Percentiles rank a stretch among this genome's conserved stretches.
These are phyloP conservation scores for Andrena haemorrhoa DNA, from an alignment of 2,888 invertebrate species.

Conservation along the genomic window DNA sequence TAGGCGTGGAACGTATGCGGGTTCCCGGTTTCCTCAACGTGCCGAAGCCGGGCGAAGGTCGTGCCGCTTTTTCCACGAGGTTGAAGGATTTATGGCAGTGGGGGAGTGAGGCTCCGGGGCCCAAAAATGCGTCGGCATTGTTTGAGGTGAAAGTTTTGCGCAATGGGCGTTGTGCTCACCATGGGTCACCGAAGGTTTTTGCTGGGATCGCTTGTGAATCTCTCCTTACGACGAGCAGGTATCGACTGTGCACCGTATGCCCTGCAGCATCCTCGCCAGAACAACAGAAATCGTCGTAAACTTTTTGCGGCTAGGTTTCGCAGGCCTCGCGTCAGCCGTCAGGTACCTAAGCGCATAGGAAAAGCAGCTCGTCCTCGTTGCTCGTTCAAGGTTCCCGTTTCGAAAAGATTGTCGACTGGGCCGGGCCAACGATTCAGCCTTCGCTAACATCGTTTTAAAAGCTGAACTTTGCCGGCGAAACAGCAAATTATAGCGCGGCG, in stretches of 20 bases:
- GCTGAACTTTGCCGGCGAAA: neutral
- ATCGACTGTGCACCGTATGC: conserved; percentile 31
- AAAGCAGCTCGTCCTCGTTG: conserved; percentile 15
- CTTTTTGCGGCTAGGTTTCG: conserved; percentile 49
- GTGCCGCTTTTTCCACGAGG: conserved; percentile 54
- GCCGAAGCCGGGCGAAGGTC: conserved; percentile 37
- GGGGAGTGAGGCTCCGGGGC: conserved; percentile 28
- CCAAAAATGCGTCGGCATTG: conserved; percentile 76
- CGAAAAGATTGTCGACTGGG: neutral
- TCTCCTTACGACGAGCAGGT: conserved; percentile 48
- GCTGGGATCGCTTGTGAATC: conserved; percentile 49
- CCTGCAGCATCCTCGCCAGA: conserved; percentile 16
- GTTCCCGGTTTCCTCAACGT: conserved; percentile 26
- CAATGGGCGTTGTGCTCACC: conserved; percentile 74
- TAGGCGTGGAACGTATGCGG: conserved; percentile 18
- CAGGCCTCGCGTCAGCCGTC: conserved; percentile 2
- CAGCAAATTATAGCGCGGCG: too few species aligned
- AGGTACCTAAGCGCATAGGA: conserved; percentile 49
- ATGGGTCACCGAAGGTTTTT: conserved; percentile 65
- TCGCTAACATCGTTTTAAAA: too few species aligned
- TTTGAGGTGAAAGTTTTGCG: conserved; percentile 83
- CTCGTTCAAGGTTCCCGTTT: neutral
- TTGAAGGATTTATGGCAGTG: conserved; percentile 68
- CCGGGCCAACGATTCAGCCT: neutral
- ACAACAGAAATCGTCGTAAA: conserved; percentile 46